These are phyloP conservation scores for Rhopalosiphum padi DNA, from an alignment of 1,140 invertebrate species.

Conservation along the genomic window DNA sequence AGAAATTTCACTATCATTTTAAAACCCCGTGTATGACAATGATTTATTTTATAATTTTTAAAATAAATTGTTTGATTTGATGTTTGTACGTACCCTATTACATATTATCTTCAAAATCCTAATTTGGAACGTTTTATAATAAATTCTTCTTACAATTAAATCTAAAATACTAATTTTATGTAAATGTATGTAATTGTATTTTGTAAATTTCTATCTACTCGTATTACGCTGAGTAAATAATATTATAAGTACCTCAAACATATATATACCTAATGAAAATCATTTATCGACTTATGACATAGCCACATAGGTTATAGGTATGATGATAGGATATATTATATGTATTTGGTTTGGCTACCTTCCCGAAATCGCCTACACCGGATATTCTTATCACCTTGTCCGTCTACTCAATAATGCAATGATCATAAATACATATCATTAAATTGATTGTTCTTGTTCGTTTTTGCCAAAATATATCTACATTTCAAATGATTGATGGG, in stretches of 20 bases:
- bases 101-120: no score
- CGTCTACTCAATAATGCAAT: constrained; percentile 16
- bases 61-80: not conserved
- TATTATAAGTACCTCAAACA: not conserved
- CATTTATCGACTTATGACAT: not conserved
- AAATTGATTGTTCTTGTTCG: not conserved
- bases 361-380: constrained; percentile 16
- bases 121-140: no score
- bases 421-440: not conserved
- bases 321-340: not conserved
- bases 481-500: not conserved
- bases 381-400: not conserved
- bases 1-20: not conserved
- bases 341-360: not conserved
- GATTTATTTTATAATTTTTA: not conserved
- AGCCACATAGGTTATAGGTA: not conserved
- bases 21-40: not conserved
- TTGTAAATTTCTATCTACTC: not conserved
- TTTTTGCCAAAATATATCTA: not conserved
- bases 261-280: not conserved
- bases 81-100: no score
- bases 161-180: not conserved
- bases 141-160: not conserved
- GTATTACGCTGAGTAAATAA: not conserved
- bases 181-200: not conserved